Conservation (phyloP, 2,113 vertebrate genomes). For the Columba livia region DNA sequence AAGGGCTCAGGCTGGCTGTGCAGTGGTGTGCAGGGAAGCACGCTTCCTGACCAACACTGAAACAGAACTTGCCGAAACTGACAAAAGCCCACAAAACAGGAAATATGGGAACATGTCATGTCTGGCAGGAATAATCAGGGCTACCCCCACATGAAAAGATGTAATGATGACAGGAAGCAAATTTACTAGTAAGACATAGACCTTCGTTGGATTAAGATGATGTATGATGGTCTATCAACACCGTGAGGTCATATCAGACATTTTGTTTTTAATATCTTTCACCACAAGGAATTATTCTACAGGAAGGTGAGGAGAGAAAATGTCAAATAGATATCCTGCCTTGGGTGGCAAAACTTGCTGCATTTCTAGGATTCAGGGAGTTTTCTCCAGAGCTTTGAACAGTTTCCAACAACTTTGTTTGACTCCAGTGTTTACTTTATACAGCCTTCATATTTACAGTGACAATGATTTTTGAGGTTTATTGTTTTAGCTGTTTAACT, state of each 20-base stretch:
- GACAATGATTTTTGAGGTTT: background rate
- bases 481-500: background rate
- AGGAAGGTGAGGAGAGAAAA: background rate
- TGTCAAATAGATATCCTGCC: background rate
- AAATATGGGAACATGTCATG: background rate
- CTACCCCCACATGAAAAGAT: background rate
- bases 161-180: background rate
- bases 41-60: background rate
- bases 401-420: background rate
- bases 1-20: background rate
- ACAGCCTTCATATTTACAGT: background rate
- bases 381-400: background rate
- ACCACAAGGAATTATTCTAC: background rate
- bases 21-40: background rate
- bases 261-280: background rate
- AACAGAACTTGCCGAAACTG: background rate
- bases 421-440: background rate
- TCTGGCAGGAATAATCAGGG: background rate
- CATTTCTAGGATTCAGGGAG: background rate
- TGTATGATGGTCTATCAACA: background rate
- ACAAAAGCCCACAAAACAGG: background rate
- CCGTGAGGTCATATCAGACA: background rate
- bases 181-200: background rate
- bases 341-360: background rate
- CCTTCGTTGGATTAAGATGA: background rate